Percentiles rank a stretch among this genome's conserved stretches.
Conservation (phyloP, 2,888 invertebrate genomes). For the Leptinotarsa peninsularis region DNA sequence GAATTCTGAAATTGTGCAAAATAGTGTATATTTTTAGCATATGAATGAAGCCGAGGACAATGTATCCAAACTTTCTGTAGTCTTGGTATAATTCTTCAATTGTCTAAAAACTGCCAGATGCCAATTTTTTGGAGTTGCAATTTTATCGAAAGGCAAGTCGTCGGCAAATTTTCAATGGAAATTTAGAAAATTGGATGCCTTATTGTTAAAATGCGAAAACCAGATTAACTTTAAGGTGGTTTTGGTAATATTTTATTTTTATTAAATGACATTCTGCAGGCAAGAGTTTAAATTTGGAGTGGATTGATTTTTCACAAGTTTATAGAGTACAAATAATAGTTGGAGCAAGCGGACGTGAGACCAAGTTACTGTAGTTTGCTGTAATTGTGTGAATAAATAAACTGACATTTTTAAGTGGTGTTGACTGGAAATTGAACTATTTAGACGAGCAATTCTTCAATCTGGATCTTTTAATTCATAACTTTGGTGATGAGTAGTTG, state of each 20-base stretch:
- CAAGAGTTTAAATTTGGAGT: too few relatives aligned
- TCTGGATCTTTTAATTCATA: too few relatives aligned
- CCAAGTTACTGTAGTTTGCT: too few relatives aligned
- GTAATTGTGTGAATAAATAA: too few relatives aligned
- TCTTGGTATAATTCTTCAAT: slow-evolving; percentile 6
- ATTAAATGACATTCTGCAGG: background rate
- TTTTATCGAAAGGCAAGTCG: slow-evolving; percentile 1
- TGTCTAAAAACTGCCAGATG: background rate
- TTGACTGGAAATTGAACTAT: too few relatives aligned
- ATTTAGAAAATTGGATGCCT: slow-evolving; percentile 7
- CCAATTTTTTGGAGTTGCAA: slow-evolving; percentile 6
- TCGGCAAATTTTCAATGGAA: background rate
- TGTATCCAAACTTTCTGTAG: background rate
- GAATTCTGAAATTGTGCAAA: background rate
- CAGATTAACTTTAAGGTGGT: background rate
- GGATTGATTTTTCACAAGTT: too few relatives aligned
- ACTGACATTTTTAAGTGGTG: too few relatives aligned
- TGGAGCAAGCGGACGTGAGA: too few relatives aligned
- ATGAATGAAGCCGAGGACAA: slow-evolving; percentile 3
- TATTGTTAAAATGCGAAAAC: background rate
- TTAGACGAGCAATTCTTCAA: too few relatives aligned
- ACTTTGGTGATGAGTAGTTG: too few relatives aligned
- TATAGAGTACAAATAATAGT: too few relatives aligned
- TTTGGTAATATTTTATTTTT: slow-evolving; percentile 8
- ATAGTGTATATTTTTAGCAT: slow-evolving; percentile 12